phyloP scores from a whole-genome alignment of 2,797 vertebrate genomes.

The Microchirus variegatus region DNA sequence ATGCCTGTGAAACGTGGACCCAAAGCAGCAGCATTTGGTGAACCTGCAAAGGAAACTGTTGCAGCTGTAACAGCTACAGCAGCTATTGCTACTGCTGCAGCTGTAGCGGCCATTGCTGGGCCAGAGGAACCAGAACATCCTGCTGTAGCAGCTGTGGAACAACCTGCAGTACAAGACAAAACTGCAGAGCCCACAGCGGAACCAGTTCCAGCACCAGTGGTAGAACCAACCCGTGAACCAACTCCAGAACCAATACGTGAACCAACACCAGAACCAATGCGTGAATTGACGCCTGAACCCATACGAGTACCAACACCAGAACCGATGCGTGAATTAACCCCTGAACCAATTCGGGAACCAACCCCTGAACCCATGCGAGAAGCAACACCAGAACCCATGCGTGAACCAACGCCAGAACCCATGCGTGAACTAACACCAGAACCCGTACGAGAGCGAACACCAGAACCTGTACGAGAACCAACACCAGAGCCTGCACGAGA shows the following conservation, averaged over 20 bases:
- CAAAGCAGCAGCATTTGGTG: slow-evolving; percentile 54
- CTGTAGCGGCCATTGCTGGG: slow-evolving; percentile 31
- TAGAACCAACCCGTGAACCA: background rate
- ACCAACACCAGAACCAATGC: slow-evolving; percentile 1
- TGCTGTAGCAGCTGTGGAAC: slow-evolving; percentile 22
- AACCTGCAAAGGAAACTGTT: slow-evolving; percentile 51
- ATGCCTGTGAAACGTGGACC: slow-evolving; percentile 80
- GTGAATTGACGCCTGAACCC: slow-evolving; percentile 29
- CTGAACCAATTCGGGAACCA: background rate
- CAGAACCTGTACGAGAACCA: slow-evolving; percentile 23
- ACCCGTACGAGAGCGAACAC: background rate
- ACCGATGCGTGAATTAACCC: accelerated
- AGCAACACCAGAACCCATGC: background rate
- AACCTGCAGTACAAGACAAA: slow-evolving; percentile 23
- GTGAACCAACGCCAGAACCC: slow-evolving; percentile 16
- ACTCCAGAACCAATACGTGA: background rate
- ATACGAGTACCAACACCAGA: slow-evolving; percentile 23
- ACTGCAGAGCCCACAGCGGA: slow-evolving; percentile 2
- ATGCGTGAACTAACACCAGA: slow-evolving; percentile 9
- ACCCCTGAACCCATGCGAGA: slow-evolving; percentile 1
- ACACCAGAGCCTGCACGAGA: slow-evolving; percentile 6
- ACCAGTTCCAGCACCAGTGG: background rate
- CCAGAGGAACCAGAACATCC: slow-evolving; percentile 34
- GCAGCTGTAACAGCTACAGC: slow-evolving; percentile 46
- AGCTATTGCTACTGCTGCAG: slow-evolving; percentile 45